These are phyloP conservation scores for Mesaphorura yosii DNA, from an alignment of 1,140 invertebrate species.

Conservation along the genomic window DNA sequence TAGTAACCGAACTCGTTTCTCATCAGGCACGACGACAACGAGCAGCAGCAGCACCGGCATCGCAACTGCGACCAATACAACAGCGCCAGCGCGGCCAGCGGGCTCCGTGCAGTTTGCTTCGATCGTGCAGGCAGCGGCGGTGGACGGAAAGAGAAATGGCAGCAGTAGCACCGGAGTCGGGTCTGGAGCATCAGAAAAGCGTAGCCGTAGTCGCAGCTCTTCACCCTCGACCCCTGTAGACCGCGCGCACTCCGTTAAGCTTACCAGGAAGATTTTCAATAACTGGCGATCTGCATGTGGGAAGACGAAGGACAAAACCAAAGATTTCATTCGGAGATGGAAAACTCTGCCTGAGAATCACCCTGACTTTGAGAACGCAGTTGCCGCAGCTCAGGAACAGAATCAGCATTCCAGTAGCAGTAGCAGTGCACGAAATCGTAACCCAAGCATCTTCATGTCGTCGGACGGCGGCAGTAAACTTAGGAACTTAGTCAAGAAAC, in stretches of 20 bases:
- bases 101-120: too few species aligned
- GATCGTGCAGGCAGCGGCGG: too few species aligned
- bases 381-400: not conserved
- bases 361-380: slow-evolving; percentile 24
- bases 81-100: too few species aligned
- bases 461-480: slow-evolving; percentile 5
- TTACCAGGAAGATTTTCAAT: slow-evolving; percentile 28
- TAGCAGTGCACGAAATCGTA: too few species aligned
- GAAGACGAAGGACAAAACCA: slow-evolving; percentile 29
- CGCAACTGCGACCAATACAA: not conserved
- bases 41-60: too few species aligned
- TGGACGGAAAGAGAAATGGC: not conserved
- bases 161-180: not conserved
- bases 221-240: slow-evolving; percentile 13
- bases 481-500: slow-evolving; percentile 12
- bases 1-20: too few species aligned
- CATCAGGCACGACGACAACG: too few species aligned
- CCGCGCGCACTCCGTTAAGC: slow-evolving; percentile 18
- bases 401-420: slow-evolving; percentile 11
- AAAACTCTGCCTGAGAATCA: slow-evolving; percentile 31
- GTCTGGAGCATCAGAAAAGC: not conserved
- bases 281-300: slow-evolving; percentile 31
- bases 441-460: too few species aligned
- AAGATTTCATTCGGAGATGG: slow-evolving; percentile 29
- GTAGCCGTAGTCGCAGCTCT: slow-evolving; percentile 1